Evolutionary conservation across 1,140 invertebrate genomes (phyloP).

Genomic region (Oreohelix idahoensis): DNA sequence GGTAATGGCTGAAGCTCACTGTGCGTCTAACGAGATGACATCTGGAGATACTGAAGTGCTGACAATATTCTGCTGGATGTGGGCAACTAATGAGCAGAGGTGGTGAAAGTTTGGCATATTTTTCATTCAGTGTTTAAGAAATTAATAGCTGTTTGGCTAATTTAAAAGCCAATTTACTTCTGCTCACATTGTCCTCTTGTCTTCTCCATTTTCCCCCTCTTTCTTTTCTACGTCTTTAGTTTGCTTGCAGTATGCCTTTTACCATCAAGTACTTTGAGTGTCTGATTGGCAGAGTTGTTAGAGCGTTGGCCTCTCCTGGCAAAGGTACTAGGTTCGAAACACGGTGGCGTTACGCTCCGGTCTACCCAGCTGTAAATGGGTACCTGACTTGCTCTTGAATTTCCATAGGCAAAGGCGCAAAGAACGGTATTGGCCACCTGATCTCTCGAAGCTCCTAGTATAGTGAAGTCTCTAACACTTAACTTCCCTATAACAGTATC

Average conservation of each 20-base stretch:
- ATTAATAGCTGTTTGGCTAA: neutral
- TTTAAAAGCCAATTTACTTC: neutral
- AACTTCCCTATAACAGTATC: too few relatives aligned
- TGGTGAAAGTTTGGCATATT: neutral
- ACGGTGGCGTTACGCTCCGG: too few relatives aligned
- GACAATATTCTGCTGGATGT: neutral
- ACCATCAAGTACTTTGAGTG: neutral
- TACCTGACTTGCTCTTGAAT: too few relatives aligned
- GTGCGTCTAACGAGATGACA: neutral
- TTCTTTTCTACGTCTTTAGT: neutral
- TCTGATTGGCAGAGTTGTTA: too few relatives aligned
- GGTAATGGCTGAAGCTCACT: neutral
- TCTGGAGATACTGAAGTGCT: slow-evolving; percentile 2
- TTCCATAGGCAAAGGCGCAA: too few relatives aligned
- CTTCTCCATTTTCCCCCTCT: neutral
- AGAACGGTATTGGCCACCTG: too few relatives aligned
- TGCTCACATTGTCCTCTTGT: neutral
- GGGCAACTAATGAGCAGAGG: neutral
- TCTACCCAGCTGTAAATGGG: too few relatives aligned
- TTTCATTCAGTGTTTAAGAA: neutral
- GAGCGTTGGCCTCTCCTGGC: too few relatives aligned
- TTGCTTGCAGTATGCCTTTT: neutral
- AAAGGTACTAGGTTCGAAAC: too few relatives aligned
- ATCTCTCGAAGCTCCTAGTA: too few relatives aligned
- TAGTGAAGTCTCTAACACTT: too few relatives aligned